These are phyloP conservation scores for Peromyscus polionotus DNA, from an alignment of 2,113 vertebrate species.

Conservation along the genomic window DNA sequence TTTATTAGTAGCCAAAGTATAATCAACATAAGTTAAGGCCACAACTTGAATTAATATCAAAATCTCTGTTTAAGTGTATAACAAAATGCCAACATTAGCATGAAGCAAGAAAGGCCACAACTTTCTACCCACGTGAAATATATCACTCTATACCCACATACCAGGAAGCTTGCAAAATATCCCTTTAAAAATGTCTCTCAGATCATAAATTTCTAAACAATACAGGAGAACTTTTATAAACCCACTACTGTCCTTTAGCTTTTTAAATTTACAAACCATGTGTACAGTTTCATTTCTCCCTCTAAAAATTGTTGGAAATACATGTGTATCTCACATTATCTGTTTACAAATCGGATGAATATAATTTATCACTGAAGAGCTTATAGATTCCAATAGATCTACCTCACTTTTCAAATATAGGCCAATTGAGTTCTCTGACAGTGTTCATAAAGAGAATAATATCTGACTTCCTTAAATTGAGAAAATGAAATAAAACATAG, in stretches of 20 bases:
- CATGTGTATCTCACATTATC: slow-evolving; percentile 8
- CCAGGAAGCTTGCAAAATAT: not conserved
- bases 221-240: slow-evolving; percentile 50
- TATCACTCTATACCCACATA: not conserved
- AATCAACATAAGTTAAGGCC: slow-evolving; percentile 65
- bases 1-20: slow-evolving; percentile 61
- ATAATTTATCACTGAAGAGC: slow-evolving; percentile 30
- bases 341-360: slow-evolving; percentile 2
- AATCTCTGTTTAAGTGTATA: slow-evolving; percentile 52
- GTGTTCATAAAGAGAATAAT: slow-evolving; percentile 45
- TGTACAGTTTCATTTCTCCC: not conserved
- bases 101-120: slow-evolving; percentile 49
- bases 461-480: not conserved
- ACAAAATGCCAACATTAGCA: slow-evolving; percentile 73
- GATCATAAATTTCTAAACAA: slow-evolving; percentile 46
- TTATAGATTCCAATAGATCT: slow-evolving; percentile 33
- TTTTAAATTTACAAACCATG: slow-evolving; percentile 17
- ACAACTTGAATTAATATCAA: slow-evolving; percentile 67
- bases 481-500: slow-evolving; percentile 25
- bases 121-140: slow-evolving; percentile 35
- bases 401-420: slow-evolving; percentile 44
- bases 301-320: slow-evolving; percentile 1
- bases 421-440: not conserved
- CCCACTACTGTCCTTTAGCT: not conserved
- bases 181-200: slow-evolving; percentile 25